Conservation (phyloP, 1,140 invertebrate species). For the Gryon sp. region DNA sequence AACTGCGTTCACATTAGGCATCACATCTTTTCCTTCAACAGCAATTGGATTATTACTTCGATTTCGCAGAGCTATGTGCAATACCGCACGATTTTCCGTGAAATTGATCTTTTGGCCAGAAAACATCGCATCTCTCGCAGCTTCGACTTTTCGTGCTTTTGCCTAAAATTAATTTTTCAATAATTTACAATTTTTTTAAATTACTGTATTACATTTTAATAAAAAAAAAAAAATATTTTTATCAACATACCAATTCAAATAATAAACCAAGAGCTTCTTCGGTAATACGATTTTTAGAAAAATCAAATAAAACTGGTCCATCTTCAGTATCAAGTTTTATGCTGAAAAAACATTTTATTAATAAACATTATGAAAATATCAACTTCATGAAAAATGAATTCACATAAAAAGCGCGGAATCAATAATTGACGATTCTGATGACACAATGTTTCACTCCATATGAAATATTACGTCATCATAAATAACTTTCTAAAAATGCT, state of each 20-base stretch:
- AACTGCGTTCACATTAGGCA: slow-evolving; percentile 95
- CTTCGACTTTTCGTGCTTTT: slow-evolving; percentile 89
- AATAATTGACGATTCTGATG: no score
- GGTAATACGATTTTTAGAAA: slow-evolving; percentile 97
- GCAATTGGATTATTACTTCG: slow-evolving; percentile 87
- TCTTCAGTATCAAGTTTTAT: slow-evolving; percentile 87
- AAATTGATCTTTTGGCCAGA: slow-evolving; percentile 97
- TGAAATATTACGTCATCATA: no score
- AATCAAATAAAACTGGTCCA: slow-evolving; percentile 95
- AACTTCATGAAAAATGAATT: no score
- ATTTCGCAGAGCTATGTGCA: slow-evolving; percentile 97
- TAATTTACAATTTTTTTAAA: no score
- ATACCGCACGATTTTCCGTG: slow-evolving; percentile 96
- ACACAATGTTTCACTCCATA: no score
- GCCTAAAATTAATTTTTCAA: slow-evolving; percentile 85
- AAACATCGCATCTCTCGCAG: slow-evolving; percentile 96
- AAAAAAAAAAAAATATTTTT: no score
- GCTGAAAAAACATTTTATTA: slow-evolving; percentile 81
- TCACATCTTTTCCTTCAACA: slow-evolving; percentile 95
- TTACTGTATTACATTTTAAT: no score
- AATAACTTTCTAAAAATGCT: no score
- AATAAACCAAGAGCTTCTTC: slow-evolving; percentile 87
- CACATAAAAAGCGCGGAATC: no score
- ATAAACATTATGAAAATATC: slow-evolving; percentile 10
- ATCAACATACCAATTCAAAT: slow-evolving; percentile 90